phyloP scores from a whole-genome alignment of 2,888 invertebrate species.

The Melieria omissa region DNA sequence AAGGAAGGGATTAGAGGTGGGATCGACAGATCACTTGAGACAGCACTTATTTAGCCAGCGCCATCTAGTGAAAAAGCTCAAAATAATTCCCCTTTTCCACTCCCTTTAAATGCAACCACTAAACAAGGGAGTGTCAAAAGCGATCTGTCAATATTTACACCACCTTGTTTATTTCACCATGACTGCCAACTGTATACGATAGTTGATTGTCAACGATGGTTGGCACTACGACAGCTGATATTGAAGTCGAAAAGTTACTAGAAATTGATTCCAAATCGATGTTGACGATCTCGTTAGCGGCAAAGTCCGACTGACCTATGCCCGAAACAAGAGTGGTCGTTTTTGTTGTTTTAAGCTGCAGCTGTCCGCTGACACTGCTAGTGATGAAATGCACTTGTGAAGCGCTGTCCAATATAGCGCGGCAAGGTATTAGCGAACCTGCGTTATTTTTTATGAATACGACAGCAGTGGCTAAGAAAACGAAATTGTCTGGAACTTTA shows the following conservation, averaged over 20 bases:
- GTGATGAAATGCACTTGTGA: no score
- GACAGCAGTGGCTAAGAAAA: conserved; percentile 26
- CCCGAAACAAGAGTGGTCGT: neutral
- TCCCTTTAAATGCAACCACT: no score
- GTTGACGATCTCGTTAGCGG: neutral
- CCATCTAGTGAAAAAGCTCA: no score
- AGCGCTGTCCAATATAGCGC: no score
- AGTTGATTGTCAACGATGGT: conserved; percentile 43
- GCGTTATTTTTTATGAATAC: conserved; percentile 12
- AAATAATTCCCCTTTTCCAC: no score
- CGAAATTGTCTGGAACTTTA: neutral
- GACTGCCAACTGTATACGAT: conserved; percentile 27
- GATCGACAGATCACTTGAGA: no score
- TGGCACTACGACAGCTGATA: conserved; percentile 38
- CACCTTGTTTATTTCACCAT: no score
- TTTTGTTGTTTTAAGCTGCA: conserved; percentile 12
- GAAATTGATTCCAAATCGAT: neutral
- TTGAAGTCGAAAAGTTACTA: neutral
- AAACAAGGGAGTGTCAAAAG: no score
- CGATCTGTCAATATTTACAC: no score
- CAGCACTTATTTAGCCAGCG: no score
- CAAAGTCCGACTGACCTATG: conserved; percentile 6
- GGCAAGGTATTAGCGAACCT: neutral
- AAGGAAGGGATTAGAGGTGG: no score
- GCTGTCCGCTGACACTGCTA: neutral